A percentile compares a stretch with the other conserved stretches of the same genome.
These are phyloP conservation scores for Oryzias javanicus DNA, from an alignment of 2,113 vertebrate species.

Conservation along the genomic window DNA sequence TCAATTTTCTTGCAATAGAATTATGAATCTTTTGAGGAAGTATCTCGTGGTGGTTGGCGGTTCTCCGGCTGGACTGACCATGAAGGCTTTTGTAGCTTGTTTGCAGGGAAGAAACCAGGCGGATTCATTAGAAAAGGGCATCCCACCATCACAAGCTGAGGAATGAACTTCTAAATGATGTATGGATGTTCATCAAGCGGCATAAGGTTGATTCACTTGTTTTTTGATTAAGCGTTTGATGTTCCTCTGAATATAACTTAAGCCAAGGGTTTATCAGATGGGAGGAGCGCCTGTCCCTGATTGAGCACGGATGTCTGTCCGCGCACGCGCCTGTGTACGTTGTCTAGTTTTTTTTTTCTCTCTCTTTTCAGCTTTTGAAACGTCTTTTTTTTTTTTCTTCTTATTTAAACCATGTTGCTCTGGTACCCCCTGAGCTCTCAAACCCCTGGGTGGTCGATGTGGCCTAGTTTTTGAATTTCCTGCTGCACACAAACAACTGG, in stretches of 20 bases:
- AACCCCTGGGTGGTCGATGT: constrained; percentile 75
- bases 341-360: constrained; percentile 23
- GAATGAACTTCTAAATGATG: constrained; percentile 37
- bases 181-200: constrained; percentile 53
- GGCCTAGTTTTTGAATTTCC: constrained; percentile 74
- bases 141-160: constrained; percentile 31
- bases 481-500: constrained; percentile 71
- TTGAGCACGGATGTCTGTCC: constrained; percentile 10
- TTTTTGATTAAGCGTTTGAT: constrained; percentile 58
- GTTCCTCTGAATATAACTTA: constrained; percentile 45
- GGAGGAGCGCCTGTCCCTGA: constrained; percentile 9
- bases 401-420: constrained; percentile 70
- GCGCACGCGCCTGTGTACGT: constrained; percentile 12
- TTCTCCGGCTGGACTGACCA: no score
- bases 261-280: constrained; percentile 31
- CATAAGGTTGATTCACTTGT: constrained; percentile 50
- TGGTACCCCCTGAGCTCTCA: constrained; percentile 71
- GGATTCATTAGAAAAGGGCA: constrained; percentile 52
- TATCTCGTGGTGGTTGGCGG: no score
- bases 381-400: constrained; percentile 34
- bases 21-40: no score
- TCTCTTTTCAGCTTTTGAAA: constrained; percentile 46
- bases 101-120: constrained; percentile 27
- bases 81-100: no score
- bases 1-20: no score